Evolutionary conservation across 2,113 vertebrate genomes (phyloP).

Genomic region (Siniperca knerii): DNA sequence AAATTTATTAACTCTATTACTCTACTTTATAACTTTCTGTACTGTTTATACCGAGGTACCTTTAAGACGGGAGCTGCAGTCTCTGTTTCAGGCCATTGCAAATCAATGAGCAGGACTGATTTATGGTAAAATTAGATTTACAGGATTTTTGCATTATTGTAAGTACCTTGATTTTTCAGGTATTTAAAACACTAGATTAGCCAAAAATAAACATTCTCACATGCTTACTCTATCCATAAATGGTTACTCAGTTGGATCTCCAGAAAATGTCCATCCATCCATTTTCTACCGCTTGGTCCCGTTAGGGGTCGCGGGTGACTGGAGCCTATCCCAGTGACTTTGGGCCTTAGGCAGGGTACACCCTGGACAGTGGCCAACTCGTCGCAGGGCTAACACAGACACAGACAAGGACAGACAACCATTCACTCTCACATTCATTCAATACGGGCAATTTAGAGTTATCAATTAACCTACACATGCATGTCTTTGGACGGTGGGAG

Average conservation of each 20-base stretch:
- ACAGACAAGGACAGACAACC: no score
- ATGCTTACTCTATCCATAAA: not conserved
- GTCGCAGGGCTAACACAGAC: no score
- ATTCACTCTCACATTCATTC: no score
- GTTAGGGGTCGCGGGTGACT: no score
- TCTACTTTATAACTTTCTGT: not conserved
- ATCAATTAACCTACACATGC: no score
- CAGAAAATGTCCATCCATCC: conserved; percentile 3
- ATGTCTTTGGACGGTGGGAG: no score
- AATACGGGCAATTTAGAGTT: no score
- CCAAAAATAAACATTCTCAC: not conserved
- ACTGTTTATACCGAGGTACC: not conserved
- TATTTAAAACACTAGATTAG: not conserved
- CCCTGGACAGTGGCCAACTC: no score
- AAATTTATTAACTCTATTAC: not conserved
- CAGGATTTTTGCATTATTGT: not conserved
- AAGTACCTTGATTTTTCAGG: not conserved
- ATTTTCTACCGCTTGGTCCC: no score
- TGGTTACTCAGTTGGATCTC: not conserved
- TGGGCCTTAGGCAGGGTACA: no score
- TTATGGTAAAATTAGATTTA: not conserved
- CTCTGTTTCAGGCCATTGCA: not conserved
- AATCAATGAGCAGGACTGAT: not conserved
- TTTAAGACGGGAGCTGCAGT: not conserved
- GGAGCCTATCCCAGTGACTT: no score